A percentile compares a stretch with the other conserved stretches of the same genome.
phyloP scores from a whole-genome alignment of 2,888 invertebrate genomes.

The Volucella zonaria region DNA sequence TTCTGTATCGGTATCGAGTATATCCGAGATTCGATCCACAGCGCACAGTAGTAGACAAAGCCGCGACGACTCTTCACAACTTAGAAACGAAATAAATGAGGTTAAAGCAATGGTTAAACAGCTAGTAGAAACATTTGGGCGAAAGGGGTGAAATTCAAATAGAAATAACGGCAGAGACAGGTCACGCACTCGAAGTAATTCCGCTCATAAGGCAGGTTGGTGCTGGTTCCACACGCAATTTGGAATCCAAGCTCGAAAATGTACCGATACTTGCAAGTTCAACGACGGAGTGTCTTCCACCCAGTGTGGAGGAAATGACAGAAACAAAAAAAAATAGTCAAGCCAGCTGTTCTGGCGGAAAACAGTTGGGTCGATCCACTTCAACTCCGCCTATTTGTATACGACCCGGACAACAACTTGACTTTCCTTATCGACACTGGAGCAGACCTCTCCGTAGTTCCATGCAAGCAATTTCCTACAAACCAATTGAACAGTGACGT shows the following conservation, averaged over 20 bases:
- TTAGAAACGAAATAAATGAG: too few species aligned
- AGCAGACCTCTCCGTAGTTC: conserved; percentile 1
- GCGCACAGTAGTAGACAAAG: not conserved
- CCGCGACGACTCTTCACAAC: too few species aligned
- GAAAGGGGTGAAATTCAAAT: not conserved
- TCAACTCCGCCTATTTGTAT: conserved; percentile 13
- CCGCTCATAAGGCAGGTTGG: not conserved
- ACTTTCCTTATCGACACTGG: conserved; percentile 19
- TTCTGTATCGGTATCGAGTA: not conserved
- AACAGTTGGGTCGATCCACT: not conserved
- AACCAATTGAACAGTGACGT: not conserved
- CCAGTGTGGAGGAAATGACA: too few species aligned
- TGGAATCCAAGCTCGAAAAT: not conserved
- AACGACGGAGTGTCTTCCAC: too few species aligned
- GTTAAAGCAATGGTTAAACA: too few species aligned
- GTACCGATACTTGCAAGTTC: too few species aligned
- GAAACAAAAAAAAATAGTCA: not conserved
- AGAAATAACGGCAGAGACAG: not conserved
- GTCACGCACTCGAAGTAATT: too few species aligned
- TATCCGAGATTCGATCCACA: not conserved
- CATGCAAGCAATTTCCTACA: not conserved
- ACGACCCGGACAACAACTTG: conserved; percentile 10
- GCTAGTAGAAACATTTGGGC: too few species aligned
- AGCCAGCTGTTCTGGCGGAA: conserved; percentile 8
- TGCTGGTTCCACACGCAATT: conserved; percentile 1